Evolutionary conservation across 2,888 invertebrate genomes (phyloP).

Genomic region (Troides oblongomaculatus): DNA sequence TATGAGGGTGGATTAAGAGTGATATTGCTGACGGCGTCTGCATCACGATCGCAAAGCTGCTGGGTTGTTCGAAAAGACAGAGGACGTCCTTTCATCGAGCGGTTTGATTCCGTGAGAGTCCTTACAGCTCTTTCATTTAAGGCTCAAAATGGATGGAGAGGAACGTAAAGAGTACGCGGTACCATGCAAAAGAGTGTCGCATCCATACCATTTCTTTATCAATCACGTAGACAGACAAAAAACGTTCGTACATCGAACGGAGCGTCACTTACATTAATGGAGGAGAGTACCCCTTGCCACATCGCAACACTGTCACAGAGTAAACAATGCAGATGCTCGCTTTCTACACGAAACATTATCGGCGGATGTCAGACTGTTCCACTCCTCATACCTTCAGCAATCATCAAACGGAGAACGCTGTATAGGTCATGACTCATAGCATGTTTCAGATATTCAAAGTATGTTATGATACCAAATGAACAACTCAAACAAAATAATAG

Average conservation of each 20-base stretch:
- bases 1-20: slow-evolving; percentile 17
- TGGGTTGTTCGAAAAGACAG: slow-evolving; percentile 31
- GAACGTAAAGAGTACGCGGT: slow-evolving; percentile 10
- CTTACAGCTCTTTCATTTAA: slow-evolving; percentile 11
- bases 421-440: too few species aligned
- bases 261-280: slow-evolving; percentile 75
- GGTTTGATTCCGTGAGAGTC: slow-evolving; percentile 1
- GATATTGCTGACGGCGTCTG: background rate
- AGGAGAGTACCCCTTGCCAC: slow-evolving; percentile 48
- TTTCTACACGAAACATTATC: too few species aligned
- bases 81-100: slow-evolving; percentile 31
- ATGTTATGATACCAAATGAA: too few species aligned
- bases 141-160: slow-evolving; percentile 18
- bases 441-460: too few species aligned
- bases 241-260: slow-evolving; percentile 69
- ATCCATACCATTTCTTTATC: slow-evolving; percentile 71
- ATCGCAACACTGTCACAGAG: slow-evolving; percentile 47
- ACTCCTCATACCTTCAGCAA: too few species aligned
- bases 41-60: slow-evolving; percentile 22
- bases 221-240: slow-evolving; percentile 73
- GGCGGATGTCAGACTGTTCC: too few species aligned
- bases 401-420: too few species aligned
- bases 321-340: slow-evolving; percentile 17
- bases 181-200: slow-evolving; percentile 53
- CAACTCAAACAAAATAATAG: too few species aligned